Evolutionary conservation across 2,888 invertebrate genomes (phyloP).

Genomic region (Phyllotreta cruciferae): DNA sequence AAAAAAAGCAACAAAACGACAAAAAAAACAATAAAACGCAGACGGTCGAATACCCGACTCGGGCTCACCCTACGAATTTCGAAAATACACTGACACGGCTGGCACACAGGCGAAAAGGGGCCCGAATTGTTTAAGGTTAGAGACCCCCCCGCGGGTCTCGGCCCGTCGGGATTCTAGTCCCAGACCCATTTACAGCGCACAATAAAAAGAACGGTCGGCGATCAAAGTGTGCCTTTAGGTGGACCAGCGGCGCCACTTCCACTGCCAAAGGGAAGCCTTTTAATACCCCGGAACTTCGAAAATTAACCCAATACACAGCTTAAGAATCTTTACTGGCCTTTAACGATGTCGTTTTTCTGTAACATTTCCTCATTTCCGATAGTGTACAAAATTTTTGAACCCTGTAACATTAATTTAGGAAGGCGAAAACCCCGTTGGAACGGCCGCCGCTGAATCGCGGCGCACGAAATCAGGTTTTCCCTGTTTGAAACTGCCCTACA

Average conservation of each 20-base stretch:
- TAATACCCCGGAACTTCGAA: no score
- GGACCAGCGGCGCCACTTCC: slow-evolving; percentile 26
- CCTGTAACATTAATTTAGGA: neutral
- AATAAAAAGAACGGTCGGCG: slow-evolving; percentile 55
- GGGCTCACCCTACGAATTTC: slow-evolving; percentile 44
- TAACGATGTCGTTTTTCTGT: no score
- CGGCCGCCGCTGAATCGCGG: slow-evolving; percentile 35
- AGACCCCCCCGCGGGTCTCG: slow-evolving; percentile 44
- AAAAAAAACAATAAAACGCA: slow-evolving; percentile 22
- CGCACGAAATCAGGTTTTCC: slow-evolving; percentile 44
- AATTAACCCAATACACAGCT: no score
- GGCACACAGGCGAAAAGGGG: slow-evolving; percentile 43
- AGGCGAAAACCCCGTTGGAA: neutral
- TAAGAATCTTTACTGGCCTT: no score
- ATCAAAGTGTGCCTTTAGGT: slow-evolving; percentile 37
- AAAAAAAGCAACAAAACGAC: slow-evolving; percentile 24
- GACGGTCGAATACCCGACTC: slow-evolving; percentile 23
- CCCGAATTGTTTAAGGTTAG: slow-evolving; percentile 47
- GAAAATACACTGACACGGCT: slow-evolving; percentile 41
- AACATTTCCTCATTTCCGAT: no score
- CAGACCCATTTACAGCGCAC: slow-evolving; percentile 53
- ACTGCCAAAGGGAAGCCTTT: neutral
- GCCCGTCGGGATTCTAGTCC: slow-evolving; percentile 49
- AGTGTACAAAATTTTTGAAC: no score
- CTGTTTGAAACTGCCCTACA: slow-evolving; percentile 48